Evolutionary conservation across 37 sponge, comb jelly and placozoan genomes (phyloP).

Genomic region (Beroe ovata): DNA sequence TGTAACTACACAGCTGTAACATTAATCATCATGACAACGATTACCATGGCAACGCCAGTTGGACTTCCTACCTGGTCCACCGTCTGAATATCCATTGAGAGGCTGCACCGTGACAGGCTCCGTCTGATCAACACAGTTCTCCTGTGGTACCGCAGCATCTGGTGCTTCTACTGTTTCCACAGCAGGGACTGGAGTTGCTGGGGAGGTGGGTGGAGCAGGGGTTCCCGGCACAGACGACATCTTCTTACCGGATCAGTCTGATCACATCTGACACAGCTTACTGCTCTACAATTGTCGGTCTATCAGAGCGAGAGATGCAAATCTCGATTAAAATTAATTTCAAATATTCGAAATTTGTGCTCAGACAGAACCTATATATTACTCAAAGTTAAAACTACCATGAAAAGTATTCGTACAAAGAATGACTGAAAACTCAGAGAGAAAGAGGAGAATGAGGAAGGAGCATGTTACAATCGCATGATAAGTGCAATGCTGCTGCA

Average conservation of each 20-base stretch:
- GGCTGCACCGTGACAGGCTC: slow-evolving; percentile 10
- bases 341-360: too few relatives aligned
- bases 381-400: background rate
- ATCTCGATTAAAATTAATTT: too few relatives aligned
- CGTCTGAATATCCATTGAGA: background rate
- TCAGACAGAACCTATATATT: background rate
- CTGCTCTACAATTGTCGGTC: background rate
- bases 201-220: slow-evolving; percentile 42
- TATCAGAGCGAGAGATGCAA: background rate
- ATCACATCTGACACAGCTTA: too few relatives aligned
- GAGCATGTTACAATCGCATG: background rate
- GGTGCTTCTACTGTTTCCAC: slow-evolving; percentile 4
- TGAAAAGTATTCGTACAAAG: background rate
- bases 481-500: background rate
- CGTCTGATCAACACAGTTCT: background rate
- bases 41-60: background rate
- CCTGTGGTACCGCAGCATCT: background rate
- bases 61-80: background rate
- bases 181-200: slow-evolving; percentile 17
- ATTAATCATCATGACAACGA: background rate
- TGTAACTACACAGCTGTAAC: background rate
- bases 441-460: background rate
- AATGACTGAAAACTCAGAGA: background rate
- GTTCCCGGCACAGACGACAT: slow-evolving; percentile 3
- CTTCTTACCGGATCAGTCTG: background rate